Evolutionary conservation across 1,140 invertebrate genomes (phyloP).

Genomic region (Dryas iulia): DNA sequence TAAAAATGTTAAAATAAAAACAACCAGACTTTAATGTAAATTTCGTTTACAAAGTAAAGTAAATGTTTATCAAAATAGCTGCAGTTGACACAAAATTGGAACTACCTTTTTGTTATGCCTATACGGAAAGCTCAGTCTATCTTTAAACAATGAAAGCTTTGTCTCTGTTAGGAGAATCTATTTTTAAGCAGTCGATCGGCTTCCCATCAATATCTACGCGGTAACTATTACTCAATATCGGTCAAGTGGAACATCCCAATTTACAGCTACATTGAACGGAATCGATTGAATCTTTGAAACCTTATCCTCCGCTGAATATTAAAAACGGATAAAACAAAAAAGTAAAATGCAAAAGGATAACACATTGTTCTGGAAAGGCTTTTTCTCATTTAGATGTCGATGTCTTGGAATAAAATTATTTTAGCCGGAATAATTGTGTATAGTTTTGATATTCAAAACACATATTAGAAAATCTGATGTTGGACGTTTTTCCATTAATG

Average conservation of each 20-base stretch:
- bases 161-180: not conserved
- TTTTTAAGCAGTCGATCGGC: slow-evolving; percentile 8
- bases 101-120: not conserved
- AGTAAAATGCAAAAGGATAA: not conserved
- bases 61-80: too few relatives aligned
- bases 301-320: slow-evolving; percentile 36
- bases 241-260: slow-evolving; percentile 70
- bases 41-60: too few relatives aligned
- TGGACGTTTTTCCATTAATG: too few relatives aligned
- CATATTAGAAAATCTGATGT: too few relatives aligned
- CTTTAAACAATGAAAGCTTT: not conserved
- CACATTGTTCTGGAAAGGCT: not conserved
- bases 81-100: too few relatives aligned
- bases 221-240: slow-evolving; percentile 69
- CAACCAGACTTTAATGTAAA: too few relatives aligned
- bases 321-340: not conserved
- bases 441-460: too few relatives aligned
- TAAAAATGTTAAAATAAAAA: too few relatives aligned
- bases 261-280: slow-evolving; percentile 72
- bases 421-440: too few relatives aligned
- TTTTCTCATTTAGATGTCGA: too few relatives aligned
- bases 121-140: not conserved
- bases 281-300: slow-evolving; percentile 64
- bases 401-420: too few relatives aligned
- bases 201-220: slow-evolving; percentile 57